phyloP scores from a whole-genome alignment of 23 tunicate genomes.

The Diplosoma virens region DNA sequence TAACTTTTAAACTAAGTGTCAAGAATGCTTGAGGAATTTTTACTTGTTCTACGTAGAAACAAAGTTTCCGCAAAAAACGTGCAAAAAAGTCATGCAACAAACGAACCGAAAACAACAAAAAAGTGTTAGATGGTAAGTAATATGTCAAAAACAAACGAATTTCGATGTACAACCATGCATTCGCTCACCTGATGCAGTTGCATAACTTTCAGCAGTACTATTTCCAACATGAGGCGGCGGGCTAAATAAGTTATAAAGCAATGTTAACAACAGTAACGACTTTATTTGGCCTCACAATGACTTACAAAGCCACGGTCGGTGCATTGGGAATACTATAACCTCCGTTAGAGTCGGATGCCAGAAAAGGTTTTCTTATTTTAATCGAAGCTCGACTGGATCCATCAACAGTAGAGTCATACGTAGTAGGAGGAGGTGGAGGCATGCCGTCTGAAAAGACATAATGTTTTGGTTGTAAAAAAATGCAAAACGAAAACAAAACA shows the following conservation, averaged over 20 bases:
- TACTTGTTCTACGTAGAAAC: no score
- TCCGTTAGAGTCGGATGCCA: slow-evolving; percentile 34
- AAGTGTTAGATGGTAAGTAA: no score
- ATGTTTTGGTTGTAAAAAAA: neutral
- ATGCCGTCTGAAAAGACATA: neutral
- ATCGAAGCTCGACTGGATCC: slow-evolving; percentile 3
- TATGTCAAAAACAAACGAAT: no score
- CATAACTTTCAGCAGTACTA: slow-evolving; percentile 45
- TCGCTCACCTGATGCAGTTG: slow-evolving; percentile 68
- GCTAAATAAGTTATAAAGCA: neutral
- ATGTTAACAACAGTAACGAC: neutral
- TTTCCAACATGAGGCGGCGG: neutral
- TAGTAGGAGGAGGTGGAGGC: slow-evolving; percentile 54
- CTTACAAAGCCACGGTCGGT: slow-evolving; percentile 14
- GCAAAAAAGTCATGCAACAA: no score
- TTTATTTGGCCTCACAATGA: neutral
- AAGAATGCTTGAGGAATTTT: no score
- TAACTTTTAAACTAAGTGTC: no score
- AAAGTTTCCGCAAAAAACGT: no score
- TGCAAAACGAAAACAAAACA: neutral
- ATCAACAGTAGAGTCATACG: slow-evolving; percentile 58
- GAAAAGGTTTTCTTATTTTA: no score
- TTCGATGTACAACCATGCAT: no score
- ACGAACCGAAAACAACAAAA: no score
- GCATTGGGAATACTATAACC: slow-evolving; percentile 71